Conservation (phyloP, 1,140 invertebrate genomes). For the Euglossa dilemma region DNA sequence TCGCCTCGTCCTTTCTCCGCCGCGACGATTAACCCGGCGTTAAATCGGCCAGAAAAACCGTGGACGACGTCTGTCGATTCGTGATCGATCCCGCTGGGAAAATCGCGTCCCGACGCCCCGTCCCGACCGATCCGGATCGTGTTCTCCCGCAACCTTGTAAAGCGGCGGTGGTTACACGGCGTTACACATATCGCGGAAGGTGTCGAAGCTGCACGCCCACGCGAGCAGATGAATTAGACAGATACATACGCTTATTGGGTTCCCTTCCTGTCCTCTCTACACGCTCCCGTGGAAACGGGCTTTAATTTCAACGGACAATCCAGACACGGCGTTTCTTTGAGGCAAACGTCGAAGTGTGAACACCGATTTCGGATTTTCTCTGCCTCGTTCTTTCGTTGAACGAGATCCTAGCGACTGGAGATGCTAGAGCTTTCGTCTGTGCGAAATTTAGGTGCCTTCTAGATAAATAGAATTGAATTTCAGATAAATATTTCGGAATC, state of each 20-base stretch:
- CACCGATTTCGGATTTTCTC: not conserved
- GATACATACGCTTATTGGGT: slow-evolving; percentile 55
- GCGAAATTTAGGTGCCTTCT: too few species aligned
- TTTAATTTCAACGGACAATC: not conserved
- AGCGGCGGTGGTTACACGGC: slow-evolving; percentile 60
- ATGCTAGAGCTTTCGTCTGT: too few species aligned
- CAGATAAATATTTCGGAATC: too few species aligned
- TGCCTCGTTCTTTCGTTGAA: too few species aligned
- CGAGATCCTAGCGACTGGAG: too few species aligned
- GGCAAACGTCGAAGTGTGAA: not conserved
- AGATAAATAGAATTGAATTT: too few species aligned
- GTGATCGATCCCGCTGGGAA: slow-evolving; percentile 13
- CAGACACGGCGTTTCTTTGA: not conserved
- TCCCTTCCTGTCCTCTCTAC: not conserved
- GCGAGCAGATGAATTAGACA: slow-evolving; percentile 57
- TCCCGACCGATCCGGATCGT: slow-evolving; percentile 46
- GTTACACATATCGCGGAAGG: slow-evolving; percentile 66
- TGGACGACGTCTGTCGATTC: not conserved
- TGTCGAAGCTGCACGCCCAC: slow-evolving; percentile 62
- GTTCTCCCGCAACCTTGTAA: slow-evolving; percentile 66
- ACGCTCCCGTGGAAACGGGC: not conserved
- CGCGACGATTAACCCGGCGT: slow-evolving; percentile 18
- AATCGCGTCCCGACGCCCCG: not conserved
- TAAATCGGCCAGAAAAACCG: slow-evolving; percentile 22
- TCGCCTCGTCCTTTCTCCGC: not conserved